These are phyloP conservation scores for Gallinago undulata DNA, from an alignment of 2,113 vertebrate genomes.

Conservation along the genomic window DNA sequence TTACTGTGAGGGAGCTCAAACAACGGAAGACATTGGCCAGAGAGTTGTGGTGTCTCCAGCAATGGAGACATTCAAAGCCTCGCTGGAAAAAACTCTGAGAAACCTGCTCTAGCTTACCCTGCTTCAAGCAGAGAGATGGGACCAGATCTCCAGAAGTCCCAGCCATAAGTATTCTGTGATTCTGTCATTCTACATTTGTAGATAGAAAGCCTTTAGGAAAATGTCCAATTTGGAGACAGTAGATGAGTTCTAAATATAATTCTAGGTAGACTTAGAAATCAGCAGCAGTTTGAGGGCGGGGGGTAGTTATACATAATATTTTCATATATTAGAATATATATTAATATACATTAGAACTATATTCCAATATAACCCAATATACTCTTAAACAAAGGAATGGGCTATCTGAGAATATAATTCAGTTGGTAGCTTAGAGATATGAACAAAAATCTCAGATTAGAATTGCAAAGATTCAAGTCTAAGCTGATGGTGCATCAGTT, in stretches of 20 bases:
- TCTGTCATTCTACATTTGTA: not conserved
- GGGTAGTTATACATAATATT: not conserved
- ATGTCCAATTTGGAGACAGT: not conserved
- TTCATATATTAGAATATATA: not conserved
- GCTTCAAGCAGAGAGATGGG: not conserved
- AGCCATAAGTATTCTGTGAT: not conserved
- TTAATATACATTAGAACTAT: not conserved
- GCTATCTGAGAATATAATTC: not conserved
- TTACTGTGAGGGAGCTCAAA: not conserved
- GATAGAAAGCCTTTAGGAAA: not conserved
- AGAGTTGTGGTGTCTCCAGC: not conserved
- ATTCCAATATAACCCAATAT: not conserved
- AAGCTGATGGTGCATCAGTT: not conserved
- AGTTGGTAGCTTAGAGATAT: not conserved
- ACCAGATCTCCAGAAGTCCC: not conserved
- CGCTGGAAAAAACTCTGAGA: not conserved
- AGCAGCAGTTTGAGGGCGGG: not conserved
- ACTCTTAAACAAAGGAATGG: not conserved
- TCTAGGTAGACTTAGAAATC: not conserved
- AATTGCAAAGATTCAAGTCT: not conserved
- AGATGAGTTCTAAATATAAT: not conserved
- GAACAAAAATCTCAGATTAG: not conserved
- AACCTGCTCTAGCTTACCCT: not conserved
- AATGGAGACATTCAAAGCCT: not conserved
- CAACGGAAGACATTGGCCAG: not conserved